Conservation (phyloP, 2,888 invertebrate genomes). For the Noctua janthe region DNA sequence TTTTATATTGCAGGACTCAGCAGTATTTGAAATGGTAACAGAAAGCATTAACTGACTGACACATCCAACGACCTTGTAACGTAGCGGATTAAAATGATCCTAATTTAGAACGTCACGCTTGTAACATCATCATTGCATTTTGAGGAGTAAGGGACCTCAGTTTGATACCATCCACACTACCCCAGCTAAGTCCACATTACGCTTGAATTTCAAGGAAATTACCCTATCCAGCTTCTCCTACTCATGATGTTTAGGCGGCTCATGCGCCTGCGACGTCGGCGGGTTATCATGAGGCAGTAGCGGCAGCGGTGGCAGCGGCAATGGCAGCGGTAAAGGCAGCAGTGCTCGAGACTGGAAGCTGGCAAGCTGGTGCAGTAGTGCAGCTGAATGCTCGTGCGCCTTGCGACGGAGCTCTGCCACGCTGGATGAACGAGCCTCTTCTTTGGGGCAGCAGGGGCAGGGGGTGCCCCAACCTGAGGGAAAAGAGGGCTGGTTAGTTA, state of each 20-base stretch:
- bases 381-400: slow-evolving; percentile 98
- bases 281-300: slow-evolving; percentile 76
- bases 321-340: slow-evolving; percentile 83
- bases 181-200: neutral
- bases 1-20: neutral
- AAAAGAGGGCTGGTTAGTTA: neutral
- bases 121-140: neutral
- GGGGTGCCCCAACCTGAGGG: slow-evolving; percentile 93
- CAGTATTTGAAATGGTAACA: neutral
- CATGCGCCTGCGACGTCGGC: slow-evolving; percentile 68
- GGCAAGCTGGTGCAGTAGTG: slow-evolving; percentile 94
- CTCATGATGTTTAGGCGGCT: slow-evolving; percentile 82
- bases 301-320: slow-evolving; percentile 82
- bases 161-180: neutral
- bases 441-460: slow-evolving; percentile 94
- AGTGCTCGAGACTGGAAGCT: slow-evolving; percentile 91
- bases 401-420: slow-evolving; percentile 97
- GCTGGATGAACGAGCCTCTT: slow-evolving; percentile 95
- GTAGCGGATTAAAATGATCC: neutral
- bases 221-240: slow-evolving; percentile 55
- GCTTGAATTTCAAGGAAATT: neutral
- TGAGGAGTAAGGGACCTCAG: neutral
- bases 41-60: neutral
- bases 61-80: neutral
- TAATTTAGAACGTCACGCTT: neutral